Conservation (phyloP, 2,113 vertebrate genomes). For the Siniperca chuatsi region DNA sequence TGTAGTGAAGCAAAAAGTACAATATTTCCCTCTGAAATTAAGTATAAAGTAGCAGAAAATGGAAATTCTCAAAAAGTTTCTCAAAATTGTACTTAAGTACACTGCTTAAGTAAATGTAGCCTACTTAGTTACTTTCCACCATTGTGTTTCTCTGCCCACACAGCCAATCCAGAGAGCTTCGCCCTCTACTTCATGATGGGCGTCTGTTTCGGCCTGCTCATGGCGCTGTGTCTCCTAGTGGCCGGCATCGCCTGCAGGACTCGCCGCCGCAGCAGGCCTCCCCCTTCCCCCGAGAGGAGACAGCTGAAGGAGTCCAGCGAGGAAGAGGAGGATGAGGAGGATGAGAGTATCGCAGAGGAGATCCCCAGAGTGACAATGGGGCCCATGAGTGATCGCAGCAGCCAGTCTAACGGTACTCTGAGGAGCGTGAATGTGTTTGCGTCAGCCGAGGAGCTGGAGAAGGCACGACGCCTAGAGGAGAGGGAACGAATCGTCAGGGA, state of each 20-base stretch:
- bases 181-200: constrained; percentile 97
- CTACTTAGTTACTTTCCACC: neutral
- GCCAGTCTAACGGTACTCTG: constrained; percentile 84
- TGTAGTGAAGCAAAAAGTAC: neutral
- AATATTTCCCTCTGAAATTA: too few species aligned
- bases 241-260: constrained; percentile 89
- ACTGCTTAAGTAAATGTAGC: neutral
- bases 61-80: neutral
- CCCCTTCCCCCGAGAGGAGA: constrained; percentile 68
- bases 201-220: constrained; percentile 92
- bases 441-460: constrained; percentile 93
- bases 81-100: neutral
- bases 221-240: constrained; percentile 93
- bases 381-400: constrained; percentile 72
- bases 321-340: constrained; percentile 82
- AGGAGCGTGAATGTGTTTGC: constrained; percentile 92
- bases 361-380: constrained; percentile 63
- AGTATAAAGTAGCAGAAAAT: neutral
- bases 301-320: constrained; percentile 82
- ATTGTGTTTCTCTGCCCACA: neutral
- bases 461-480: constrained; percentile 94
- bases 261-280: constrained; percentile 48
- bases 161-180: constrained; percentile 94
- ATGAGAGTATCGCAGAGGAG: constrained; percentile 61
- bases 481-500: constrained; percentile 94